Evolutionary conservation across 2,888 invertebrate genomes (phyloP).

Genomic region (Caenorhabditis sp.): DNA sequence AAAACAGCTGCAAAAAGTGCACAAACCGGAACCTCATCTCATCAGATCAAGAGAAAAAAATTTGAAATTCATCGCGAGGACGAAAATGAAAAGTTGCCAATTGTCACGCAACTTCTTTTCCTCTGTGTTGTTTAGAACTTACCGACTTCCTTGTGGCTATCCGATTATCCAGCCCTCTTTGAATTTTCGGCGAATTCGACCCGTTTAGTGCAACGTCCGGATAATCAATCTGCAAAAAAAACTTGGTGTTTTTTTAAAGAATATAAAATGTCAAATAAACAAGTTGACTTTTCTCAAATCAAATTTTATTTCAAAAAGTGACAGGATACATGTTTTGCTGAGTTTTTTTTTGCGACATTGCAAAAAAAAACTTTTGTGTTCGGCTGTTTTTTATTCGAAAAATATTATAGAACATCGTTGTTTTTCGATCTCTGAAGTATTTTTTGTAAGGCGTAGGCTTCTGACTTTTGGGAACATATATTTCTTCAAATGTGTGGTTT

Average conservation of each 20-base stretch:
- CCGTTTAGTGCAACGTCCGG: slow-evolving; percentile 50
- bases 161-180: slow-evolving; percentile 13
- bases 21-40: background rate
- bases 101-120: background rate
- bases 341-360: background rate
- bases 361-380: background rate
- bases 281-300: background rate
- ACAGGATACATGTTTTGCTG: too few relatives aligned
- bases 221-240: slow-evolving; percentile 53
- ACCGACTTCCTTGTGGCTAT: slow-evolving; percentile 36
- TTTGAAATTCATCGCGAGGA: background rate
- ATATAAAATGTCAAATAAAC: background rate
- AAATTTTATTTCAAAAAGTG: background rate
- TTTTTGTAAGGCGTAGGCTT: too few relatives aligned
- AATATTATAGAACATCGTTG: too few relatives aligned
- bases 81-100: background rate
- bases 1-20: background rate
- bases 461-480: too few relatives aligned
- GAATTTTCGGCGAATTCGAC: slow-evolving; percentile 28
- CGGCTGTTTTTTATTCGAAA: too few relatives aligned
- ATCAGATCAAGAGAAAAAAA: background rate
- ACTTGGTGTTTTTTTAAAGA: background rate
- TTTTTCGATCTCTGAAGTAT: too few relatives aligned
- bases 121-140: background rate
- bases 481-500: too few relatives aligned